Base-by-base conservation (phyloP, 2,888 invertebrate species). In the Tinea semifulvella region DNA sequence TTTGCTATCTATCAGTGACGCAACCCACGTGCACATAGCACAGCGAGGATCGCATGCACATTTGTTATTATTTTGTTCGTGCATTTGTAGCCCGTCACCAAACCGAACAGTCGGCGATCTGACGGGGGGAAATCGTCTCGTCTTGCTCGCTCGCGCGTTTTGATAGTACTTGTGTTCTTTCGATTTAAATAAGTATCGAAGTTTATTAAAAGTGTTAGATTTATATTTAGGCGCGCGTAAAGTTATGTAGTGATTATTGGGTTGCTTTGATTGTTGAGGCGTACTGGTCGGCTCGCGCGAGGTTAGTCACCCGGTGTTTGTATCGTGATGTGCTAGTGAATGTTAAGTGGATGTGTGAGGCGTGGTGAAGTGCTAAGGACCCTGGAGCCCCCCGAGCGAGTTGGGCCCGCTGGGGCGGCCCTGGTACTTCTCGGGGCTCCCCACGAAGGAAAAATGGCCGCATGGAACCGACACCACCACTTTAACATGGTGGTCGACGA, bases 401-500 rank as follows among this genome's bases (percentile, higher is more conserved):
- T 80, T 74, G 80, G 80, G 80, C 80, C 82, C 82, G 82, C 82
- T 69, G 80, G 80, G 79, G 82, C 80, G 80, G 82, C 80, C 80
- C 77, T 79, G 61, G 81, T 77, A 75, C 79, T 79, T 75, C 81
- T 80, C 70, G 81, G 81, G 82, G 80, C 81, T 80, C 80, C 81
- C 62, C 79, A 79, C 79, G 76, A 77, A 77, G 83, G 84, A 82
- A 84, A 84, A 76, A 86, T 86, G 86, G 87, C 87, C 65, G 82
- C 82, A 82, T 88, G 88, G 88, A 88, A 88, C 70, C 87, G 88
- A 77, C 88, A 88, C 81, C 87, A 88, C 75, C 88, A 88, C 74
- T 84, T 87, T 74, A 79, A 71, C 68, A 84, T 88, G 85, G 85
- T 87, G 65, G 85, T 88, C 86, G 88, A 88, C 56, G 82, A 82